Evolutionary conservation across 2,113 vertebrate species (phyloP).

Genomic region (Aptenodytes patagonicus): DNA sequence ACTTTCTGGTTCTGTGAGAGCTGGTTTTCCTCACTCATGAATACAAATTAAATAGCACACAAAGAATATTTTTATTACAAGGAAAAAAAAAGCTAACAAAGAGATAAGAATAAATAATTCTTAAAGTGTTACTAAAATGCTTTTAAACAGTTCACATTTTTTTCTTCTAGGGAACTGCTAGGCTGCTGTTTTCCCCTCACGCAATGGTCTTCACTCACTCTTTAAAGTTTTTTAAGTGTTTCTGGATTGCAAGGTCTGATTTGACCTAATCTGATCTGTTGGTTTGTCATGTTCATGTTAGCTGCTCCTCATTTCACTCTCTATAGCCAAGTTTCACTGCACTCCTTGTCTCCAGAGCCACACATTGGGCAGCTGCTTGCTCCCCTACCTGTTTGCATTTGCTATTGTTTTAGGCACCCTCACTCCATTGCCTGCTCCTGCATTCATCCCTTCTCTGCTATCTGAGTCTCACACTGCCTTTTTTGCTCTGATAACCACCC

Average conservation of each 20-base stretch:
- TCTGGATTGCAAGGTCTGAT: background rate
- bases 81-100: background rate
- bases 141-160: background rate
- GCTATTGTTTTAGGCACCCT: background rate
- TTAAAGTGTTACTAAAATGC: background rate
- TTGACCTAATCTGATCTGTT: background rate
- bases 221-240: background rate
- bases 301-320: background rate
- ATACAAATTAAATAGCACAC: background rate
- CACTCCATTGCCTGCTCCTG: background rate
- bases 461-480: background rate
- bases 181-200: background rate
- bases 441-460: rapidly evolving
- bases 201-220: background rate
- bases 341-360: background rate
- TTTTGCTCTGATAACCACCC: background rate
- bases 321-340: background rate
- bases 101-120: background rate
- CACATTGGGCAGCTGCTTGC: background rate
- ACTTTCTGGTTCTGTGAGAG: background rate
- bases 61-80: background rate
- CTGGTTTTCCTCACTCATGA: background rate
- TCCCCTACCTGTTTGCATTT: background rate
- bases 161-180: background rate
- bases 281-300: background rate